These are phyloP conservation scores for Achatina immaculata DNA, from an alignment of 1,140 invertebrate genomes.

Conservation along the genomic window DNA sequence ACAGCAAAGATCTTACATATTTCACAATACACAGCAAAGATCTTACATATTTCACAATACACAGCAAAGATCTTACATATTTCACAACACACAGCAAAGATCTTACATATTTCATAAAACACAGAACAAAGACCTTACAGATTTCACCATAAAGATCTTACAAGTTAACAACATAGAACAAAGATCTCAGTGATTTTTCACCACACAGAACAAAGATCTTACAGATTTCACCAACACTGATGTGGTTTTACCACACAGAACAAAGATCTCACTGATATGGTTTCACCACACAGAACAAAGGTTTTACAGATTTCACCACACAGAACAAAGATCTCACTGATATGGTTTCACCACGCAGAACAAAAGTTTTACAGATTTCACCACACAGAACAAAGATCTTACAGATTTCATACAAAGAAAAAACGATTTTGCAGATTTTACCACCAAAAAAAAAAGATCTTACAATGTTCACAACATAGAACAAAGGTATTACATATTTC, in stretches of 20 bases:
- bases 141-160: neutral
- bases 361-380: no score
- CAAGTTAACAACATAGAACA: no score
- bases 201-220: conserved; percentile 67
- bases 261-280: no score
- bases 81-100: conserved; percentile 67
- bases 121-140: neutral
- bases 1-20: neutral
- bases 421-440: no score
- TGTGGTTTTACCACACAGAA: no score
- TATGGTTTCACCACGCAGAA: no score
- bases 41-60: neutral
- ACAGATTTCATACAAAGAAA: no score
- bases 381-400: no score
- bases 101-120: neutral
- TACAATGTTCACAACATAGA: neutral
- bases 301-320: no score
- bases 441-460: neutral
- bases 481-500: neutral
- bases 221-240: no score
- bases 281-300: no score
- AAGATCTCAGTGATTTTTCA: conserved; percentile 64
- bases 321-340: no score
- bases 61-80: conserved; percentile 53
- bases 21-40: neutral